Evolutionary conservation across 37 sponge, comb jelly and placozoan species (phyloP), one percentile per base, ranked within the genome.

Genomic region (Spongia lamella): DNA sequence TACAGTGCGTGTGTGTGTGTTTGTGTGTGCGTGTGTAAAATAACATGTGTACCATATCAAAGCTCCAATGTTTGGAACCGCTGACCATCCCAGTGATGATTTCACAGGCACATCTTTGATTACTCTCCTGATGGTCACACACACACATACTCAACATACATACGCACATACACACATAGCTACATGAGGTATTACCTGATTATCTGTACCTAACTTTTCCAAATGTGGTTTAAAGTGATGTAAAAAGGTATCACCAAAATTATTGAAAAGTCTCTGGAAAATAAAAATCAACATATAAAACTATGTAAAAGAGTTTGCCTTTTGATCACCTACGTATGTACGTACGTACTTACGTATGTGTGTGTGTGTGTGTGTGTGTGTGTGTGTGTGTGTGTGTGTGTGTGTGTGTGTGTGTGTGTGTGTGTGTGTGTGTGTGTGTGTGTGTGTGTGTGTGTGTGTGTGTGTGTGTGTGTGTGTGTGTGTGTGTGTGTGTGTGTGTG

Each of bases 1-100:
- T 16, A 68, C 7, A 16, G n/a, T 25, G 51, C 72, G 60, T 26
- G 13, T 26, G 13, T 26, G 13, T 58, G 6, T 58, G 7, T 58
- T 58, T 58, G 6, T 7, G 14, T 58, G 25, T 58, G 29, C 25
- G 7, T 58, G 6, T 7, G 6, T 14, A 5, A 27, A 26, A 53
- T 13, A 26, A 29, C 22, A 53, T 1, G 27, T 56, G 35, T 67
- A 90, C 91, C 91, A 85, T 85, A 9, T 79, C 70, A 82, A 66
- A 88, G 54, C 77, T 59, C 96, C 96, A 95, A 55, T 88, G 83
- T 52, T 87, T 90, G 63, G 84, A 90, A 1, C 91, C 86, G 21
- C 89, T 57, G 19, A 90, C 69, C 9, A 95, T 31, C 24, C 86
- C 88, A 24, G 88, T 63, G 21, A 90, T 77, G 30, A 95, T 81